Evolutionary conservation across 2,797 vertebrate species (phyloP), one percentile per base, ranked within the genome.

Genomic region (Pristis pectinata): DNA sequence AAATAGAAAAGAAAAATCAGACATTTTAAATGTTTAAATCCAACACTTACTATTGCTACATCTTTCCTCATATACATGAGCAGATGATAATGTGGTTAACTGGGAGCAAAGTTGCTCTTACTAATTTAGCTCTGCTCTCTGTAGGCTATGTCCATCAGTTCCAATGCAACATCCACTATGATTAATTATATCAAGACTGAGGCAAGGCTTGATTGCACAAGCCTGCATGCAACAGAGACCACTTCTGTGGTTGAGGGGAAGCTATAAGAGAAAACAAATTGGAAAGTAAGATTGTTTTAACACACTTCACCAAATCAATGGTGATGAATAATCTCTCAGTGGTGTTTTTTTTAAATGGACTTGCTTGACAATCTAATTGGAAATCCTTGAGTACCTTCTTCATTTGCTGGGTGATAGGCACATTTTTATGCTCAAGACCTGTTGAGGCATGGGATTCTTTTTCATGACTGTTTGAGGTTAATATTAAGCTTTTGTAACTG

Each of bases 311-410:
- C 59, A 61, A 89, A 17, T 34, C 85, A 89, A 89, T 89, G 56
- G 85, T 61, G 34, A 89, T 89, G 85, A n/a, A 89, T 56, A 89
- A n/a, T 22, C 56, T 34, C 13, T 59, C 13, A n/a, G 15, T 2
- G n/a, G 34, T 89, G 30, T 89, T 53, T 85, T 85, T 85, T 85
- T 49, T 30, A 85, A 85, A 53, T 85, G 85, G 13, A 89, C n/a
- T 61, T 37, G 56, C n/a, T 89, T 61, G 34, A 34, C 59, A 34
- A 15, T 61, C 56, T 89, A 61, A 89, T 89, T 61, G n/a, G 13
- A 64, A 56, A 89, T n/a, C 53, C 59, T 64, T 89, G 56, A 89
- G 56, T 34, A 19, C 11, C 30, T 89, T 64, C 56, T 89, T 19
- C 85, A 19, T 61, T 61, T 61, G 15, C 85, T 89, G 56, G 59